phyloP scores from a whole-genome alignment of 2,888 invertebrate species.

The Leptura quadrifasciata region DNA sequence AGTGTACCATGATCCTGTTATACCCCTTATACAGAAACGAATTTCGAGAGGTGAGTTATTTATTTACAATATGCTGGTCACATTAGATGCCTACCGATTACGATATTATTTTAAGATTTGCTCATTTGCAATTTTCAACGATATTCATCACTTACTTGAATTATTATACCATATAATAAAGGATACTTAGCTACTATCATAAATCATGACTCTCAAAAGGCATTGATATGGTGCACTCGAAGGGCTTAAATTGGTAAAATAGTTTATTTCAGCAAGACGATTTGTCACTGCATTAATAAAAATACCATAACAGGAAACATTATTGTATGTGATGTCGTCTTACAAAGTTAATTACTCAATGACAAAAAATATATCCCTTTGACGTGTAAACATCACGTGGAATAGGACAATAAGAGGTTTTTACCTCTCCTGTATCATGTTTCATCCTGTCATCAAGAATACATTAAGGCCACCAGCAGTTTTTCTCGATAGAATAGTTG shows the following conservation, averaged over 20 bases:
- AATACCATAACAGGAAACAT: neutral
- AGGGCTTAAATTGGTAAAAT: neutral
- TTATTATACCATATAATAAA: too few relatives aligned
- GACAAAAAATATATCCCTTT: constrained; percentile 1
- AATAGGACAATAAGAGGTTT: constrained; percentile 16
- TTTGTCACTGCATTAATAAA: constrained; percentile 4
- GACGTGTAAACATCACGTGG: neutral
- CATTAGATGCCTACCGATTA: too few relatives aligned
- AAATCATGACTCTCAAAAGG: neutral
- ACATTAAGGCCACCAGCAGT: constrained; percentile 12
- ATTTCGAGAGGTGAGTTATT: too few relatives aligned
- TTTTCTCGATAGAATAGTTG: constrained; percentile 9
- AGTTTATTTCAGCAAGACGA: neutral
- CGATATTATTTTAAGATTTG: too few relatives aligned
- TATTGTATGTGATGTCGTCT: neutral
- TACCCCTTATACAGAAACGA: too few relatives aligned
- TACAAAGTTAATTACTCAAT: constrained; percentile 4
- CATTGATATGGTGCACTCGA: neutral
- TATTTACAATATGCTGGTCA: too few relatives aligned
- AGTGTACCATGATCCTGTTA: too few relatives aligned
- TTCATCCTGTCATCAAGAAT: constrained; percentile 30
- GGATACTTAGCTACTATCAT: neutral
- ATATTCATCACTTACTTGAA: too few relatives aligned
- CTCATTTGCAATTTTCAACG: too few relatives aligned
- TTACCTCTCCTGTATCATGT: constrained; percentile 22